Percentiles rank a stretch among this genome's conserved stretches.
Conservation (phyloP, 2,888 invertebrate species). For the Eupithecia tripunctaria region DNA sequence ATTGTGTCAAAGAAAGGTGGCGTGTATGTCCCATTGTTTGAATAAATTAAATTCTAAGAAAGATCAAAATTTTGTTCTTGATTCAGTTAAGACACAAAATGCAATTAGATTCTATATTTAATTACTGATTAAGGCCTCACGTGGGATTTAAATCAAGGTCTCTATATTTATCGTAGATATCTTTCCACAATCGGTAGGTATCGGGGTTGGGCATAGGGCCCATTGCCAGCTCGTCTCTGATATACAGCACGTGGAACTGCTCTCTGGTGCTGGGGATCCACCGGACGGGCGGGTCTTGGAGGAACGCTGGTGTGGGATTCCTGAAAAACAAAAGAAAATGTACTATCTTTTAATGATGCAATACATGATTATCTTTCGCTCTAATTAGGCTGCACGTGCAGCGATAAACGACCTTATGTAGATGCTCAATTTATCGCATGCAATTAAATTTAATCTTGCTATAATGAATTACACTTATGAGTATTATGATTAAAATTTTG, state of each 20-base stretch:
- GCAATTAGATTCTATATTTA: background rate
- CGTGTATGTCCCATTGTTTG: background rate
- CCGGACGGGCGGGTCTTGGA: conserved; percentile 34
- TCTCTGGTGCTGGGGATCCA: conserved; percentile 47
- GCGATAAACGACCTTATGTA: background rate
- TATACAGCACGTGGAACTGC: conserved; percentile 48
- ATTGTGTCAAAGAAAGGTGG: background rate
- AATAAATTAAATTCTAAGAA: background rate
- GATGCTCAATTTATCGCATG: background rate
- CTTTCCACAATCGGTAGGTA: conserved; percentile 48
- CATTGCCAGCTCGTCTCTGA: conserved; percentile 48
- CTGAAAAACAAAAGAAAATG: conserved; percentile 47
- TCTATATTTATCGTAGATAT: conserved; percentile 49
- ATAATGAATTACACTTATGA: background rate
- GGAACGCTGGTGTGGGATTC: conserved; percentile 58
- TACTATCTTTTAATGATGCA: background rate
- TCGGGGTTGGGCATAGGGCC: conserved; percentile 47
- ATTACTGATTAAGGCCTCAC: background rate
- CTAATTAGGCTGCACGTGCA: conserved; percentile 5
- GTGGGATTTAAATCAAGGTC: conserved; percentile 34
- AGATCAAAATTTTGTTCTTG: background rate
- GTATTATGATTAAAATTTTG: too few relatives aligned
- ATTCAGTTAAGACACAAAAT: background rate
- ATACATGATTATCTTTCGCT: background rate
- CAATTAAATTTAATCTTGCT: background rate